Base-by-base conservation (phyloP, 2,797 vertebrate genomes). In the Tinamus major region DNA sequence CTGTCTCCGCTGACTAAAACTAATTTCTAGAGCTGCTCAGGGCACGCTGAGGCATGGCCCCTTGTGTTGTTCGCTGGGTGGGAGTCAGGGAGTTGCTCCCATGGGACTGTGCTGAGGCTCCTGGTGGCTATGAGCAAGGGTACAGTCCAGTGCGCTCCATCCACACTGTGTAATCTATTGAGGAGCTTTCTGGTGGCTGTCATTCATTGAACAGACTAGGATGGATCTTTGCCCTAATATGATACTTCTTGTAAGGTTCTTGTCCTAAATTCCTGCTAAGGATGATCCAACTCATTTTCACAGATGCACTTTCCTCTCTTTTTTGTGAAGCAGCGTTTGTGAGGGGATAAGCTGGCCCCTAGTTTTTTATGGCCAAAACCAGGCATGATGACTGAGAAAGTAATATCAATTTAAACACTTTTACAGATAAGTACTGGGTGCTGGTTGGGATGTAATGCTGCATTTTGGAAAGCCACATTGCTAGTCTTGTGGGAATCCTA, bases 141-240 rank as follows among this genome's bases (percentile, higher is more conserved):
- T 29, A 29, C 62, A 63, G 27, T 63, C 39, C 17, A 10, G 7
- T 37, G 59, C 27, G 35, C 59, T 51, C 33, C 48, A 51, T 51
- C 24, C 48, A 29, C 13, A 20, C 17, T 3, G 18, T 1, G 3
- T 13, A 39, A 62, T 39, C 4, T 1, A 8, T 26, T 17, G 20
- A 85, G 33, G 63, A 69, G 26, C 46, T 92, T 84, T 92, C 70
- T 48, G 44, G 29, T 15, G 3, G 41, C 59, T 79, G 1, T 72
- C 55, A 5, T 10, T 65, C n/a, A 20, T 11, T 29, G 49, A 72
- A 24, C 11, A 72, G 33, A 59, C 6, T n/a, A 53, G 42, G 48
- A 79, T 3, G 2, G 4, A 44, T 70, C 75, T 70, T 85, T 68
- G n/a, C 26, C n/a, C 31, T 82, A 26, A n/a, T 0, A 3, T 11